These are phyloP conservation scores for Calameuta pallipes DNA, from an alignment of 2,888 invertebrate genomes.

Conservation along the genomic window DNA sequence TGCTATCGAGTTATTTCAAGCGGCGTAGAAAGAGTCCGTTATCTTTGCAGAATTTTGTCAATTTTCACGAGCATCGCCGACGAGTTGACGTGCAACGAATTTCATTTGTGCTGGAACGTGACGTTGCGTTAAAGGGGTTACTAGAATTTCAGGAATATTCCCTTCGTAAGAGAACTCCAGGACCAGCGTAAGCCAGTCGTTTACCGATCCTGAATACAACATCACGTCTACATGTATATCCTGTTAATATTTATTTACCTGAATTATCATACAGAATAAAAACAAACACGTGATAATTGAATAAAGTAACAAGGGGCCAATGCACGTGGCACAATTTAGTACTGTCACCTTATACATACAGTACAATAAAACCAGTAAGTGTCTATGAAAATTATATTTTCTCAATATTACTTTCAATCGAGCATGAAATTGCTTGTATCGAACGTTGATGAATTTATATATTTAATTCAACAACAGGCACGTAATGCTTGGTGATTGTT, in stretches of 20 bases:
- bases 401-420: background rate
- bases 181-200: background rate
- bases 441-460: background rate
- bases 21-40: background rate
- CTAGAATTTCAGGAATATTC: background rate
- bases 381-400: background rate
- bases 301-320: background rate
- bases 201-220: background rate
- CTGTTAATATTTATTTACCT: background rate
- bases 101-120: background rate
- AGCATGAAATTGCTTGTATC: background rate
- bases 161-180: background rate
- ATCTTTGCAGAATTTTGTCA: background rate
- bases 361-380: background rate
- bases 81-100: background rate
- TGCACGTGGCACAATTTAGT: background rate
- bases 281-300: background rate
- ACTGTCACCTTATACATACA: background rate
- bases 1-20: background rate
- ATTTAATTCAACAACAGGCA: background rate
- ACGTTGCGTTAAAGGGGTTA: conserved; percentile 1
- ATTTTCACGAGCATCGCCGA: background rate
- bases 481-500: background rate
- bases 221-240: background rate
- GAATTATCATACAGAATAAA: background rate